These are phyloP conservation scores for Dromius quadrimaculatus DNA, from an alignment of 2,888 invertebrate genomes.

Conservation along the genomic window DNA sequence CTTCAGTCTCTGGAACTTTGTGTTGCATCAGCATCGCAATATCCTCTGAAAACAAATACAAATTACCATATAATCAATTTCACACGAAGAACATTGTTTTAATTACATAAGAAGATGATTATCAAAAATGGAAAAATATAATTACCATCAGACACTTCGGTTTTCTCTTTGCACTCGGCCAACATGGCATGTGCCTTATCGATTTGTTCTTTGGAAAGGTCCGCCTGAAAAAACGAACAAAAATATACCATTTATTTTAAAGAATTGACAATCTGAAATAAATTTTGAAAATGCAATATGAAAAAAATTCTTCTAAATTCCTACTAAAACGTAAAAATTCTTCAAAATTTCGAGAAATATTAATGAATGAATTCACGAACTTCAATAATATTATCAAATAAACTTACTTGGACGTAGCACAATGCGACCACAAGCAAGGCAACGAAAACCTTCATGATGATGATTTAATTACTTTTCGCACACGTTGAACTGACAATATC, in stretches of 20 bases:
- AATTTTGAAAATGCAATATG: no score
- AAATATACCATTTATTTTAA: neutral
- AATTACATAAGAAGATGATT: neutral
- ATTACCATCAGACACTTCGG: conserved; percentile 16
- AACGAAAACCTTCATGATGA: conserved; percentile 7
- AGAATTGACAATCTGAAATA: no score
- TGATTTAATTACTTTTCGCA: neutral
- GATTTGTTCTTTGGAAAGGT: neutral
- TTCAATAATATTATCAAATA: no score
- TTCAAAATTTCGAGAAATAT: no score
- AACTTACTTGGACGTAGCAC: conserved; percentile 10
- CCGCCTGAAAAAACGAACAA: conserved; percentile 7
- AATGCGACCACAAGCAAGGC: neutral
- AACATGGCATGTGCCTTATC: neutral
- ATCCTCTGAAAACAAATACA: conserved; percentile 16
- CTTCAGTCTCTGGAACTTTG: neutral
- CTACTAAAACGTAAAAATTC: no score
- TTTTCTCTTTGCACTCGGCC: conserved; percentile 5
- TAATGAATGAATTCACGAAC: no score
- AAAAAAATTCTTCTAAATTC: no score
- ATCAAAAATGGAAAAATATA: neutral
- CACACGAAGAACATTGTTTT: neutral
- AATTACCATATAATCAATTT: no score
- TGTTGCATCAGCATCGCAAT: conserved; percentile 9
- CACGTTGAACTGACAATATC: neutral